phyloP scores from a whole-genome alignment of 1,140 invertebrate genomes.

The Bemisia tabaci region DNA sequence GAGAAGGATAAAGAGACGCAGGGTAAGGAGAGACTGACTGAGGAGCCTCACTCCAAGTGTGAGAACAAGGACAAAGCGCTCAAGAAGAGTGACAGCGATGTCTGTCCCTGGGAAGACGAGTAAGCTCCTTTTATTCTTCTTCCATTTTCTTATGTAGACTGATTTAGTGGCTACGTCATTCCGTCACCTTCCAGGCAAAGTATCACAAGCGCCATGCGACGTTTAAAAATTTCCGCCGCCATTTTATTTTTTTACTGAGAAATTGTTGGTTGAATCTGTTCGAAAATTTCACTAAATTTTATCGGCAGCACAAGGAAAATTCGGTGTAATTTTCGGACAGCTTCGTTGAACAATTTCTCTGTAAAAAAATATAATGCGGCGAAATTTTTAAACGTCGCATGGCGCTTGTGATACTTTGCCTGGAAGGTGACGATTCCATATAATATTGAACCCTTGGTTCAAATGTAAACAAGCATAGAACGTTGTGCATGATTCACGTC shows the following conservation, averaged over 20 bases:
- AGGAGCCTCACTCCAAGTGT: slow-evolving; percentile 6
- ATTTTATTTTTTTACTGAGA: neutral
- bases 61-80: slow-evolving; percentile 18
- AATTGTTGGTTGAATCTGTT: neutral
- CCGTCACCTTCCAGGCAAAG: no score
- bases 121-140: slow-evolving; percentile 39
- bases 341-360: no score
- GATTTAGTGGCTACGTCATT: neutral
- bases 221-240: neutral
- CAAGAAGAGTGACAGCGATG: slow-evolving; percentile 47
- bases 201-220: no score
- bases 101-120: slow-evolving; percentile 83
- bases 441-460: no score
- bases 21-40: slow-evolving; percentile 24
- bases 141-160: neutral
- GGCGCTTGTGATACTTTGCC: no score
- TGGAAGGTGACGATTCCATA: no score
- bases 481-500: no score
- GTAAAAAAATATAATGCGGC: no score
- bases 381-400: no score
- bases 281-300: neutral
- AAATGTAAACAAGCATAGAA: no score
- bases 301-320: neutral
- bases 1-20: slow-evolving; percentile 9
- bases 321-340: no score